phyloP scores from a whole-genome alignment of 2,888 invertebrate genomes.

The Heliconius cydno region DNA sequence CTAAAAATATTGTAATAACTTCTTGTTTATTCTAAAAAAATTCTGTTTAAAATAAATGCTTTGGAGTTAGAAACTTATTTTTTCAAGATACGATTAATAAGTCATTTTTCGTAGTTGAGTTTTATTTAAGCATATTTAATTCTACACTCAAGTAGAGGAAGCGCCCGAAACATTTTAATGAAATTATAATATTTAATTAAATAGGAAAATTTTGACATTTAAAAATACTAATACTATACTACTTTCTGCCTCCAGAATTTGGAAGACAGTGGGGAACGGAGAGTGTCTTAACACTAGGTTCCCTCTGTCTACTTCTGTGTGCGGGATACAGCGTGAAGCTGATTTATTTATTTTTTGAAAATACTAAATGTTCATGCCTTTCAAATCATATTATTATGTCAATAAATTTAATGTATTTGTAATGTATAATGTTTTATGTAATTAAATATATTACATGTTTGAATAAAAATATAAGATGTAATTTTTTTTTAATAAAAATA shows the following conservation, averaged over 20 bases:
- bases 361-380: background rate
- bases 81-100: conserved; percentile 13
- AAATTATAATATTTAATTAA: conserved; percentile 3
- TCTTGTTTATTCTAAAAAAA: background rate
- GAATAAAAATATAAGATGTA: background rate
- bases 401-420: background rate
- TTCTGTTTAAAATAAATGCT: background rate
- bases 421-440: too few relatives aligned
- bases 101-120: conserved; percentile 8
- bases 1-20: background rate
- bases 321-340: too few relatives aligned
- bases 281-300: too few relatives aligned
- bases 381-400: background rate
- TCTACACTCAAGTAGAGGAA: conserved; percentile 21
- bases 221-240: background rate
- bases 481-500: background rate
- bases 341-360: too few relatives aligned
- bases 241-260: too few relatives aligned
- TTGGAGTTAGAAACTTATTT: conserved; percentile 27
- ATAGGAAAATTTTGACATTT: background rate
- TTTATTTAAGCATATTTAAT: conserved; percentile 29
- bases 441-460: background rate
- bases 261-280: too few relatives aligned
- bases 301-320: too few relatives aligned
- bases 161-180: background rate